Evolutionary conservation across 2,113 vertebrate genomes (phyloP), one percentile per base, ranked within the genome.

Genomic region (Equus przewalskii): DNA sequence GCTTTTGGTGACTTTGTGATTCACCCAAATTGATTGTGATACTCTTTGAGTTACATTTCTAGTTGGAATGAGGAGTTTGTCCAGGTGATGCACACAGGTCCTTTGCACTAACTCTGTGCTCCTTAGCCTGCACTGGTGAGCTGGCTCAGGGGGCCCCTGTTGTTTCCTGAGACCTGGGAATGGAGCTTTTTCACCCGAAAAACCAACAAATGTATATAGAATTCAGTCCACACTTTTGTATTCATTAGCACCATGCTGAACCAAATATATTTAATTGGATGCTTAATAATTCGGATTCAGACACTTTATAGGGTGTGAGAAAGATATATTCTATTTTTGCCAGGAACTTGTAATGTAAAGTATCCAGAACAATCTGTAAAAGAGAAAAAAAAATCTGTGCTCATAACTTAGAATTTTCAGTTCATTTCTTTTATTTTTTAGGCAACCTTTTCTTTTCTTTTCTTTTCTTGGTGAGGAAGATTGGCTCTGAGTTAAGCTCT

Each of bases 251-350:
- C 76, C 21, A 7, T 69, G 33, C 69, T 89, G 67, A 93, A 64
- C 62, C 56, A 83, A 73, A 89, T 75, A 58, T 76, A 95, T 89
- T 97, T 94, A 98, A 96, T 81, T 97, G 79, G 78, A 73, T 91
- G 33, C 91, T 95, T 97, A 98, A 97, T 97, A 92, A 94, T 97
- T 96, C 89, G 93, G 94, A 93, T 73, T 93, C 89, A 81, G 82
- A 96, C 69, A 97, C 91, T 91, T 89, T 70, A 86, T 79, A 86
- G 72, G 44, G 44, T 86, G 58, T 92, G 86, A 97, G 85, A 93
- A 97, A 78, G 36, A 64, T 82, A 83, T 58, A 81, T 96, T 94
- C 86, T 97, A 81, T 98, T 96, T 98, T 86, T 97, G 91, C 56
- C 49, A 44, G 81, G 64, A 87, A 96, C 65, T 94, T 98, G 95